These are phyloP conservation scores for Halyomorpha halys DNA, from an alignment of 1,140 invertebrate genomes.

Conservation along the genomic window DNA sequence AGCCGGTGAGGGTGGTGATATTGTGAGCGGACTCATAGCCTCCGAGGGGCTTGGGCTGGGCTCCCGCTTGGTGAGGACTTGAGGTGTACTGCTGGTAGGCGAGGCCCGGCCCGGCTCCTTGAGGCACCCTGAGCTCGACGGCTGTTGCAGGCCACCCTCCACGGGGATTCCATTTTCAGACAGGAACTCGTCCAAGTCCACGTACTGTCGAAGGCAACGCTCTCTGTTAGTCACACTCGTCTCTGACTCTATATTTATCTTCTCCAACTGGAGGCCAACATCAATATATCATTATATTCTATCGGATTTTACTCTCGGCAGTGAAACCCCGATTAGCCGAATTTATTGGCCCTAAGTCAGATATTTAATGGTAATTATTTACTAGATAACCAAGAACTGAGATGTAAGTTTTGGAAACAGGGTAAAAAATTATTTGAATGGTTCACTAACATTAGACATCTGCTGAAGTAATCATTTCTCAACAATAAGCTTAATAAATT, in stretches of 20 bases:
- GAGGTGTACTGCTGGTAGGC: constrained; percentile 25
- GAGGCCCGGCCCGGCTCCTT: constrained; percentile 32
- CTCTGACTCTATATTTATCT: neutral
- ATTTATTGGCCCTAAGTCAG: no score
- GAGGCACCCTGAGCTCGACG: constrained; percentile 34
- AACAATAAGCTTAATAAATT: no score
- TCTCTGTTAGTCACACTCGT: constrained; percentile 15
- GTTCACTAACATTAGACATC: no score
- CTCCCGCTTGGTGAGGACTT: constrained; percentile 33
- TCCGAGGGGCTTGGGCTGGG: constrained; percentile 38
- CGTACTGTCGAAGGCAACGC: constrained; percentile 60
- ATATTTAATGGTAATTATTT: no score
- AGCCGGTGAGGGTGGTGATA: constrained; percentile 74
- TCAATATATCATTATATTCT: no score
- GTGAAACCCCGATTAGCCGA: no score
- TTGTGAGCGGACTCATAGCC: constrained; percentile 71
- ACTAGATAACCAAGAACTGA: no score
- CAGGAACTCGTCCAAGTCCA: constrained; percentile 92
- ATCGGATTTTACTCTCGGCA: no score
- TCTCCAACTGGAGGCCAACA: constrained; percentile 3
- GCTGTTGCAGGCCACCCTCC: constrained; percentile 53
- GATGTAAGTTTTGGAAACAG: no score
- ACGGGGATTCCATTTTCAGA: constrained; percentile 83
- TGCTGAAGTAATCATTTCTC: no score
- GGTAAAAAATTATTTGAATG: no score